phyloP scores from a whole-genome alignment of 1,140 invertebrate genomes.

The Anastrepha obliqua region DNA sequence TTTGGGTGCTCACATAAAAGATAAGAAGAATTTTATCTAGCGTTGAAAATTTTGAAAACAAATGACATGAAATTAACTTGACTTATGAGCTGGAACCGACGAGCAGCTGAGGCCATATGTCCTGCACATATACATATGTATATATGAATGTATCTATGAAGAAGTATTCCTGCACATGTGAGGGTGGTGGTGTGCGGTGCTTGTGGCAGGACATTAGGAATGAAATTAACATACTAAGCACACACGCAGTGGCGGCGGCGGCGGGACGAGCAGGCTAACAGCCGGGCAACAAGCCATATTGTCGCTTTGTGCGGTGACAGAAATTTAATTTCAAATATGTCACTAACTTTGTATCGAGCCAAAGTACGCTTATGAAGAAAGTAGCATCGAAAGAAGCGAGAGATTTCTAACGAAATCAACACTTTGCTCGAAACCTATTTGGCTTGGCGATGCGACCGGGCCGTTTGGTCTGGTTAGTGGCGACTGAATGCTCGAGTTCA shows the following conservation, averaged over 20 bases:
- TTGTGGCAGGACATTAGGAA: conserved; percentile 47
- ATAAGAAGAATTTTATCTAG: conserved; percentile 66
- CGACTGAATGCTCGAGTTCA: neutral
- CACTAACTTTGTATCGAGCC: neutral
- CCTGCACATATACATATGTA: neutral
- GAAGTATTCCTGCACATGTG: neutral
- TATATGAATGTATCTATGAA: neutral
- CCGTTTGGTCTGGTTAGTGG: neutral
- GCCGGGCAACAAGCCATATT: neutral
- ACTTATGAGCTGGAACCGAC: conserved; percentile 73
- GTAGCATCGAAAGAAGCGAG: neutral
- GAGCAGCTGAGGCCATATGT: conserved; percentile 63
- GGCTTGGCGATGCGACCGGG: neutral
- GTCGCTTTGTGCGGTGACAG: neutral
- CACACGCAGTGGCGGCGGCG: neutral
- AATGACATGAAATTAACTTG: conserved; percentile 71
- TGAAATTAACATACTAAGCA: conserved; percentile 51
- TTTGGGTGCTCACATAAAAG: neutral
- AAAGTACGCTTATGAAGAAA: neutral
- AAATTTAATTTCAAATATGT: conserved; percentile 3
- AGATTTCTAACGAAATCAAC: conserved; percentile 48
- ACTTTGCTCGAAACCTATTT: neutral
- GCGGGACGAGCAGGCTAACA: neutral
- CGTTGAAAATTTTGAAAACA: conserved; percentile 68
- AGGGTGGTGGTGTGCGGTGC: neutral